Percentiles rank a stretch among this genome's conserved stretches.
Evolutionary conservation across 2,888 invertebrate genomes (phyloP).

Genomic region (Danaus chrysippus): DNA sequence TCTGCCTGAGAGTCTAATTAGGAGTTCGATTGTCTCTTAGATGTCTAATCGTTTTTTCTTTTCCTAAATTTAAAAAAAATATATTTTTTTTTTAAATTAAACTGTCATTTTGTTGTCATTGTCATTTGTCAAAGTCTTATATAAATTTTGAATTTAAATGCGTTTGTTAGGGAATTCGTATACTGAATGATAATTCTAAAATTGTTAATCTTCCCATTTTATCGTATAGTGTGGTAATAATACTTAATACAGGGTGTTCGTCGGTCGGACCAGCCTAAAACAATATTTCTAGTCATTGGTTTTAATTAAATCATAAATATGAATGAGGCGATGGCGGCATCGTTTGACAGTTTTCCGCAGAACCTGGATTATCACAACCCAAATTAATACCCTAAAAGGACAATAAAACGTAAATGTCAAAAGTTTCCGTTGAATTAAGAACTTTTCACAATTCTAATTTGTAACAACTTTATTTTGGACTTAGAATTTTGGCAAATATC

Average conservation of each 20-base stretch:
- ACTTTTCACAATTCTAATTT: background rate
- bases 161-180: background rate
- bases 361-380: conserved; percentile 1
- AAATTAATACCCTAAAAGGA: conserved; percentile 1
- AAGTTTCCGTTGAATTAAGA: background rate
- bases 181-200: background rate
- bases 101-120: background rate
- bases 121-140: background rate
- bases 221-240: background rate
- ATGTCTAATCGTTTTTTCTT: too few species aligned
- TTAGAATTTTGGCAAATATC: too few species aligned
- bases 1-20: too few species aligned
- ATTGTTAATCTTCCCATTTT: background rate
- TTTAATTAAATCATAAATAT: conserved; percentile 67
- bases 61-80: background rate
- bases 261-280: conserved; percentile 36
- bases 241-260: background rate
- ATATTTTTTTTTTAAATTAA: background rate
- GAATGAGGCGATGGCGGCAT: conserved; percentile 48
- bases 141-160: background rate
- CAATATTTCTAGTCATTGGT: conserved; percentile 60
- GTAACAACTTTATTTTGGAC: background rate
- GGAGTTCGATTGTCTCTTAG: too few species aligned
- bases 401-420: conserved; percentile 1
- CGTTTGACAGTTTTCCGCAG: conserved; percentile 18